These are phyloP conservation scores for Tyto alba DNA, from an alignment of 2,113 vertebrate species.

Conservation along the genomic window DNA sequence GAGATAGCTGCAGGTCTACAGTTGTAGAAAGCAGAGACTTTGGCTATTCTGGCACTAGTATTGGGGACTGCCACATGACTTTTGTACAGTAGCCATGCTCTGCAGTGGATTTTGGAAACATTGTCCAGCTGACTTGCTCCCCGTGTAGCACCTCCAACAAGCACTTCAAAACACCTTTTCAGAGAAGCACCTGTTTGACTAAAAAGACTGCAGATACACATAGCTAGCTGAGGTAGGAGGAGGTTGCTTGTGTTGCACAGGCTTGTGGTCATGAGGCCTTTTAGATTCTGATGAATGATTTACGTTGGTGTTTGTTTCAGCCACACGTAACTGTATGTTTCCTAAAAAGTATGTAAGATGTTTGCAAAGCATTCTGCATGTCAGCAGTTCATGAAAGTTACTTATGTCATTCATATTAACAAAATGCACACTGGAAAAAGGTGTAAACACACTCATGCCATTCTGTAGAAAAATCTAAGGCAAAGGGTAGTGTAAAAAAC, in stretches of 20 bases:
- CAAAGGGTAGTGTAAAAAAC: neutral
- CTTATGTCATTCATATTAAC: neutral
- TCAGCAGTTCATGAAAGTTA: neutral
- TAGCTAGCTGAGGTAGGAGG: neutral
- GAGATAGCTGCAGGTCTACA: neutral
- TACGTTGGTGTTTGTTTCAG: neutral
- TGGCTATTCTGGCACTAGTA: neutral
- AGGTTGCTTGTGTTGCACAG: neutral
- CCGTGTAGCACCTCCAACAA: neutral
- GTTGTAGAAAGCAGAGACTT: fast-evolving
- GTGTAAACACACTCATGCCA: neutral
- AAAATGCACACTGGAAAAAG: neutral
- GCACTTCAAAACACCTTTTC: neutral
- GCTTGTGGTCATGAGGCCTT: neutral
- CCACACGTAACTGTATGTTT: neutral
- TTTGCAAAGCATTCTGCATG: neutral
- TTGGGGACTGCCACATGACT: fast-evolving
- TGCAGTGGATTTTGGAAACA: neutral
- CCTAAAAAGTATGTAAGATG: neutral
- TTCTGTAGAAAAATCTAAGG: neutral
- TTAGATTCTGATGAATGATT: neutral
- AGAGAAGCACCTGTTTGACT: neutral
- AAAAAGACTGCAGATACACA: neutral
- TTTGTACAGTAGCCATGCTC: fast-evolving
- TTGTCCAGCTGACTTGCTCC: neutral